A percentile compares a stretch with the other conserved stretches of the same genome.
Conservation (phyloP, 2,888 invertebrate species). For the Alitta virens region DNA sequence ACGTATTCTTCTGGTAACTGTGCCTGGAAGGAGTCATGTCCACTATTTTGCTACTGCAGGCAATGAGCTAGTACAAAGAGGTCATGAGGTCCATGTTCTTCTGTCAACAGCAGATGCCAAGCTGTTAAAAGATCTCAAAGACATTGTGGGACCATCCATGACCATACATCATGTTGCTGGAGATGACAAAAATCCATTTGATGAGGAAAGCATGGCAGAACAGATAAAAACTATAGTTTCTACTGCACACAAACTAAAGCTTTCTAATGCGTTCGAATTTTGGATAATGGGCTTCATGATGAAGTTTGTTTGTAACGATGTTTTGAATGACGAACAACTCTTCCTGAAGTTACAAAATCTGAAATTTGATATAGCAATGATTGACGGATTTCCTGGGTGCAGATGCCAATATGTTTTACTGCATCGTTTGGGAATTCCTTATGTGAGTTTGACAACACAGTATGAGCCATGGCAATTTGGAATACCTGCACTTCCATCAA, state of each 20-base stretch:
- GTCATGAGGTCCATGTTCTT: conserved; percentile 10
- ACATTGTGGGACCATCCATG: neutral
- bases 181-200: neutral
- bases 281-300: neutral
- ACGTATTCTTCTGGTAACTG: neutral
- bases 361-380: conserved; percentile 18
- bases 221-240: neutral
- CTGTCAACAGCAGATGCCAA: too few species aligned
- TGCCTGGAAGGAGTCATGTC: conserved; percentile 3
- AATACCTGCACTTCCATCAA: neutral
- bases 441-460: conserved; percentile 2
- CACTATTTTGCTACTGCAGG: conserved; percentile 1
- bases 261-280: neutral
- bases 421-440: conserved; percentile 19
- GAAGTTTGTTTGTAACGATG: neutral
- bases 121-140: neutral
- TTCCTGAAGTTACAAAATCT: neutral
- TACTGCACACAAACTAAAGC: too few species aligned
- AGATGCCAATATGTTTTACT: conserved; percentile 8
- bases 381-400: conserved; percentile 4
- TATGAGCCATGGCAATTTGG: neutral
- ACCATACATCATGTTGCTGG: too few species aligned
- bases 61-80: conserved; percentile 2
- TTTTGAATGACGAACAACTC: neutral
- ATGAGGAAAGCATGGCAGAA: neutral